Base-by-base conservation (phyloP, 2,888 invertebrate species). In the Asteroscopus sphinx region DNA sequence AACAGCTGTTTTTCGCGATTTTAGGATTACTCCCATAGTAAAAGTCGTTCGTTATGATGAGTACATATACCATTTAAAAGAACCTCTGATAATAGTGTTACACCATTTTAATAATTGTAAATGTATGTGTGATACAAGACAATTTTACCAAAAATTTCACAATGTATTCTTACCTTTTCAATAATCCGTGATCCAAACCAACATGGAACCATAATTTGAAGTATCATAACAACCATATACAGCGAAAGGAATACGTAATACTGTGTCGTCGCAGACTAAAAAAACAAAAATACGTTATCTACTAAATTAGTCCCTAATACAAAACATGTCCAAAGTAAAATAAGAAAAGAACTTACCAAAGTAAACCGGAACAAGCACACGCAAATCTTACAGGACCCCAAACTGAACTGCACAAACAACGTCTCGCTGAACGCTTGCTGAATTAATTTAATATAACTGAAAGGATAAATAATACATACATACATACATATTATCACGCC, bases 161-260 rank as follows among this genome's bases (percentile, higher is more conserved):
- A 30, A 21, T 8, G 0, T 1, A 11, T 8, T 16, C 28, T 47
- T 58, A 91, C 92, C 83, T 86, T 87, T 21, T 83, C 81, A 21
- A 84, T 82, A 11, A 92, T 84, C 3, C 69, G 76, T 32, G 86
- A 87, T 30, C 92, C 92, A 71, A 87, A 88, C 88, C 87, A 92
- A 58, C 90, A 88, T 0, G 90, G 91, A 1, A 89, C 79, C 68
- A 90, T 60, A 16, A 90, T 87, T 80, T 86, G 85, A 16, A 84
- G 61, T 0, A 83, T 72, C 87, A 92, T 88, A 0, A 88, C 65
- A 30, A 73, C 55, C 61, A 87, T 81, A 46, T 90, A 92, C 21
- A 85, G 75, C 1, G 76, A 76, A 0, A 92, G 71, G 53, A 91
- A 92, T 33, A 89, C 72, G 9, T 80, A 88, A 57, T 89, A 91